Evolutionary conservation across 2,113 vertebrate species (phyloP), one percentile per base, ranked within the genome.

Genomic region (Platichthys stellatus): DNA sequence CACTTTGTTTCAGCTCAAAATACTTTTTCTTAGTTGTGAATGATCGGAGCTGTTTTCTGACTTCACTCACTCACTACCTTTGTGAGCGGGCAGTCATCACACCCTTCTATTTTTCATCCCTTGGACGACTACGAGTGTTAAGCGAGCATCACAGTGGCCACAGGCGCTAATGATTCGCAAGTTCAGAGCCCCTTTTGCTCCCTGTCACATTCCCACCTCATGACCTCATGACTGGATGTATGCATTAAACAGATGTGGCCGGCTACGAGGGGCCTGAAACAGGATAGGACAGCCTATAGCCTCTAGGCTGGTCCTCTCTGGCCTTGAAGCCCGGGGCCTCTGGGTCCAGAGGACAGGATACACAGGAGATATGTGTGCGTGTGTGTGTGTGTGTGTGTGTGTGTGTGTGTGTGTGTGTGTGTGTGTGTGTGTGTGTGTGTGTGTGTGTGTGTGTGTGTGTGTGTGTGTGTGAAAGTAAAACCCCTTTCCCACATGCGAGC

Each of bases 231-330:
- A 67, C 85, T 89, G 84, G 70, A 87, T 90, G 88, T 88, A 90
- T 92, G 93, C 83, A 91, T 93, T 93, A 92, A 94, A 89, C 92
- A 92, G 91, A 93, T 91, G 90, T 93, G 89, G 86, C 83, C 86
- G 83, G 80, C 89, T 88, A 76, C 62, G 90, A 88, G 87, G 81
- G 84, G 87, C 78, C 87, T 90, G 90, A 92, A 93, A 93, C 90
- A 86, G 88, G 90, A 93, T 79, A 91, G 92, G 89, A 90, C 83
- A 85, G 88, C 74, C 81, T 77, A 66, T 86, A 86, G 82, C 80
- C 86, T 85, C 84, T 78, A 70, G 58, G 53, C 87, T 85, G 87
- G 83, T 85, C 89, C 74, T 92, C 88, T 45, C 70, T 90, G 90
- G 91, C 90, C 90, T 91, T 90, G 91, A 92, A 92, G 85, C 76